Evolutionary conservation across 1,140 invertebrate genomes (phyloP).

Genomic region (Palaemon carinicauda): DNA sequence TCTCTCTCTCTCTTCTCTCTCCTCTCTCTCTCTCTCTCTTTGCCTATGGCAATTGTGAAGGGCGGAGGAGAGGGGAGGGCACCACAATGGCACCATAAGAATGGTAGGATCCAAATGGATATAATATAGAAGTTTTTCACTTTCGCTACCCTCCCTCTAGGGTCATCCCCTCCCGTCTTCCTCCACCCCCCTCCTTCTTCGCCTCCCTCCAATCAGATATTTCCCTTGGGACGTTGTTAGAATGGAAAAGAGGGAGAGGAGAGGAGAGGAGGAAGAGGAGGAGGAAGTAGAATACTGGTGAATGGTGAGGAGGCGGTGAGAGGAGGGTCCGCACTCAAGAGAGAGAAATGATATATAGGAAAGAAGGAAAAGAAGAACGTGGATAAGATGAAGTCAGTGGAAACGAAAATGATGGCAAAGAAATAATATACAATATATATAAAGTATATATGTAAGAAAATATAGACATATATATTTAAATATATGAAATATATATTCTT

Average conservation of each 20-base stretch:
- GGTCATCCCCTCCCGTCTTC: not conserved
- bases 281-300: not conserved
- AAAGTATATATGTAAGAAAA: no score
- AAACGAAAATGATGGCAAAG: no score
- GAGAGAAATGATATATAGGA: not conserved
- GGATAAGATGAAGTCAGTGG: not conserved
- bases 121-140: no score
- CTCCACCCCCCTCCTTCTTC: not conserved
- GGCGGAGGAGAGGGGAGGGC: no score
- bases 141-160: no score
- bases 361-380: not conserved
- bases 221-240: not conserved
- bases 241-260: not conserved
- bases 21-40: not conserved
- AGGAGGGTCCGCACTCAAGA: not conserved
- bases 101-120: no score
- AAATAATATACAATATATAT: no score
- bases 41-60: not conserved
- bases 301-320: not conserved
- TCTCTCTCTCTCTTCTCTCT: no score
- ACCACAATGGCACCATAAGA: no score
- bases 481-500: no score
- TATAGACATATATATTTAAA: no score
- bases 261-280: not conserved
- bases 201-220: slow-evolving; percentile 2